These are phyloP conservation scores for Heliconius melpomene DNA, from an alignment of 1,140 invertebrate species.

Conservation along the genomic window DNA sequence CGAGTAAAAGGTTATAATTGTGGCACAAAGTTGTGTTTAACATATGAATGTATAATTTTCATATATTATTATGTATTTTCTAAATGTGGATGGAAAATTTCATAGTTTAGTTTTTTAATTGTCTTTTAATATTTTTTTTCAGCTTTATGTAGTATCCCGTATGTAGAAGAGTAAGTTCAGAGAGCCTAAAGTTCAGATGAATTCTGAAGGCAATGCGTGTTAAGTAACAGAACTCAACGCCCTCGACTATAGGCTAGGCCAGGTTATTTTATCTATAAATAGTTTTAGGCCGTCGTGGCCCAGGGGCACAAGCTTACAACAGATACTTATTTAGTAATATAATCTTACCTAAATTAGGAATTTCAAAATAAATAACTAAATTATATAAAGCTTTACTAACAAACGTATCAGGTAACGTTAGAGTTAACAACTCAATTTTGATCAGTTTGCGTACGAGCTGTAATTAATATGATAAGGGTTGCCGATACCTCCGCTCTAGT, in stretches of 20 bases:
- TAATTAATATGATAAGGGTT: constrained; percentile 21
- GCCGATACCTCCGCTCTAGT: neutral
- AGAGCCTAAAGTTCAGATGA: too few relatives aligned
- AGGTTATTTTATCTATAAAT: too few relatives aligned
- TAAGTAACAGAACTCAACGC: too few relatives aligned
- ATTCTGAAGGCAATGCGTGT: too few relatives aligned
- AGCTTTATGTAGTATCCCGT: too few relatives aligned
- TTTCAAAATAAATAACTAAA: neutral
- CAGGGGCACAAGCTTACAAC: too few relatives aligned
- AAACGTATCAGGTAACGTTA: neutral
- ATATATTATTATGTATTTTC: neutral
- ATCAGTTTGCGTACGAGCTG: constrained; percentile 5
- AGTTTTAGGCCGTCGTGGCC: too few relatives aligned
- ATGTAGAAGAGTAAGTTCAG: too few relatives aligned
- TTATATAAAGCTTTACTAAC: neutral
- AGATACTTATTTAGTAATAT: too few relatives aligned
- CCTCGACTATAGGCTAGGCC: too few relatives aligned
- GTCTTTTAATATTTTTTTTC: too few relatives aligned
- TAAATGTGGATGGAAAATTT: neutral
- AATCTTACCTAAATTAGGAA: too few relatives aligned
- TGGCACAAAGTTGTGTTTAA: neutral
- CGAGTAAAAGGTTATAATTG: neutral
- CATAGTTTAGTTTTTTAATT: neutral
- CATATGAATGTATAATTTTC: neutral
- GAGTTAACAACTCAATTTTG: neutral